Evolutionary conservation across 2,888 invertebrate genomes (phyloP).

Genomic region (Gari tellinella): DNA sequence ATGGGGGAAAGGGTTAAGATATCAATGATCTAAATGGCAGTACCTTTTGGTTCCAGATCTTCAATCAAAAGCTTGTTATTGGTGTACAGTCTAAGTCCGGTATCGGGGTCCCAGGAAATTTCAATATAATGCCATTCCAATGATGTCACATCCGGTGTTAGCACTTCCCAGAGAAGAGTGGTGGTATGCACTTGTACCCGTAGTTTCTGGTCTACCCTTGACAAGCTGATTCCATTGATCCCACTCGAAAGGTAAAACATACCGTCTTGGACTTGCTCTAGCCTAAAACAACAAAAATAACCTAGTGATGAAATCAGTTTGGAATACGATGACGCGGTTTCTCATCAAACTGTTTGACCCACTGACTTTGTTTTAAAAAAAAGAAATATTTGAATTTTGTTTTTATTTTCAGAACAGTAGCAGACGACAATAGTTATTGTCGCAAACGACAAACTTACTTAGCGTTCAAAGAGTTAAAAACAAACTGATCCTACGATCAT

Average conservation of each 20-base stretch:
- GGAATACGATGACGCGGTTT: too few species aligned
- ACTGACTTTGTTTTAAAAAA: too few species aligned
- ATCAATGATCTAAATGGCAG: too few species aligned
- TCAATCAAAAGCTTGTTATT: constrained; percentile 61
- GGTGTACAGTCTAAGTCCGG: constrained; percentile 70
- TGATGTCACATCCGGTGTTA: constrained; percentile 54
- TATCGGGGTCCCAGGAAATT: constrained; percentile 73
- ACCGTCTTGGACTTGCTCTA: constrained; percentile 63
- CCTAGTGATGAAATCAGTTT: too few species aligned
- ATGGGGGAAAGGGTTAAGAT: too few species aligned
- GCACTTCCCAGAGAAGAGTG: constrained; percentile 68
- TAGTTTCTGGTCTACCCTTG: constrained; percentile 65
- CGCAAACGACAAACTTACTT: too few species aligned
- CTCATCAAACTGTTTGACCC: too few species aligned
- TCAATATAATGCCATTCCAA: constrained; percentile 80
- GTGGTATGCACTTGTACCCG: constrained; percentile 66
- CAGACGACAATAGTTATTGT: too few species aligned
- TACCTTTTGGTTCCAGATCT: constrained; percentile 31
- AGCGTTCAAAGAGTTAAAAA: too few species aligned
- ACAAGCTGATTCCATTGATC: constrained; percentile 76
- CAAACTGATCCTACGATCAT: too few species aligned
- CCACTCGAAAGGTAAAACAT: constrained; percentile 74
- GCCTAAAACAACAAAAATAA: constrained; percentile 33
- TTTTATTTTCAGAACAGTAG: too few species aligned
- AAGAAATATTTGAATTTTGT: too few species aligned